A percentile compares a stretch with the other conserved stretches of the same genome.
phyloP scores from a whole-genome alignment of 2,888 invertebrate genomes.

The Cerastis rubricosa region DNA sequence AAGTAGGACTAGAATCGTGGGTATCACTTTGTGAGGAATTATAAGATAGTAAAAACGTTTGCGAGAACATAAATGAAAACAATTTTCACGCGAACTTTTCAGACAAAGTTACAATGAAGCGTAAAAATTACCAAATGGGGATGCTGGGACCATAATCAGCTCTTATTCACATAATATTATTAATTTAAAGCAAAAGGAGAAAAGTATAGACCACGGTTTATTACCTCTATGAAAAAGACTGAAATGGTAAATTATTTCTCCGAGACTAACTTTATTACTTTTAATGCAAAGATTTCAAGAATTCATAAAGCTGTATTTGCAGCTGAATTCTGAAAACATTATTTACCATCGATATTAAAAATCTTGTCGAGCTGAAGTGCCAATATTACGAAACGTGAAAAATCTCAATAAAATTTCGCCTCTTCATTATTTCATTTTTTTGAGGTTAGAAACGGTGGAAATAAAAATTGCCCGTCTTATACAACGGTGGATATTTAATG shows the following conservation, averaged over 20 bases:
- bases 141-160: conserved; percentile 26
- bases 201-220: not conserved
- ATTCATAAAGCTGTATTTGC: conserved; percentile 25
- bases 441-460: not conserved
- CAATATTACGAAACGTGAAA: conserved; percentile 21
- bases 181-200: conserved; percentile 3
- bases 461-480: not conserved
- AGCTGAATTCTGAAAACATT: conserved; percentile 18
- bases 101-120: not conserved
- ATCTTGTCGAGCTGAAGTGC: conserved; percentile 13
- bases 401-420: conserved; percentile 3
- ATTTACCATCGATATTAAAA: conserved; percentile 37
- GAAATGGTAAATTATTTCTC: conserved; percentile 2
- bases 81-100: conserved; percentile 32
- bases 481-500: not conserved
- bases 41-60: conserved; percentile 15
- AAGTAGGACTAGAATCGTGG: conserved; percentile 68
- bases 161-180: conserved; percentile 1
- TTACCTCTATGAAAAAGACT: conserved; percentile 13
- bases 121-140: conserved; percentile 2
- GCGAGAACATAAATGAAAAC: conserved; percentile 2
- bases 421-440: conserved; percentile 13
- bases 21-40: conserved; percentile 53
- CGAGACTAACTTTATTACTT: conserved; percentile 8
- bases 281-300: conserved; percentile 19